A percentile compares a stretch with the other conserved stretches of the same genome.
These are phyloP conservation scores for Acanthosepion lycidas DNA, from an alignment of 2,888 invertebrate genomes.

Conservation along the genomic window DNA sequence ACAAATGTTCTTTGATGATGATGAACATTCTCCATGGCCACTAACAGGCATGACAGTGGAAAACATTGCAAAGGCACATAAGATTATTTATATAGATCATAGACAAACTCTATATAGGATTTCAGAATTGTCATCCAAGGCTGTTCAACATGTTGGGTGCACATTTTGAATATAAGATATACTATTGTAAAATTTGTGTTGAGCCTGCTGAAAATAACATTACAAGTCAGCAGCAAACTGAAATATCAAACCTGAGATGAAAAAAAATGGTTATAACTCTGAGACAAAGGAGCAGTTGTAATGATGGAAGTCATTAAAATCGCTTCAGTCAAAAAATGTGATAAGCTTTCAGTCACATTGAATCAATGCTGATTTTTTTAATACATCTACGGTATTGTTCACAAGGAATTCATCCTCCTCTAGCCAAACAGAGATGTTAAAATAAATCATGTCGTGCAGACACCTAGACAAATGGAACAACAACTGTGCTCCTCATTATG, in stretches of 20 bases:
- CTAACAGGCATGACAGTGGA: too few species aligned
- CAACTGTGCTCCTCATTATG: background rate
- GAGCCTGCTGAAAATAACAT: background rate
- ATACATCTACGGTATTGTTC: background rate
- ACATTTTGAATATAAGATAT: background rate
- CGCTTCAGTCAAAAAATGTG: too few species aligned
- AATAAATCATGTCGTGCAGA: background rate
- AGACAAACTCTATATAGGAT: too few species aligned
- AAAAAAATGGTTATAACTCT: background rate
- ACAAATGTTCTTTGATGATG: too few species aligned
- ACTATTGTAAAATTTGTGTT: background rate
- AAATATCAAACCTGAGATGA: background rate
- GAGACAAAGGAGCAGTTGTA: background rate
- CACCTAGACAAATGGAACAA: background rate
- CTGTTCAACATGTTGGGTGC: background rate
- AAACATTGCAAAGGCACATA: too few species aligned
- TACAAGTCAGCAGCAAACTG: background rate
- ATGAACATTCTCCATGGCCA: too few species aligned
- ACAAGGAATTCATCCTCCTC: background rate
- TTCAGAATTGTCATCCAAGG: background rate
- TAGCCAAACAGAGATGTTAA: background rate
- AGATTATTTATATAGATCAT: too few species aligned
- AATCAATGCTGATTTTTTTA: too few species aligned
- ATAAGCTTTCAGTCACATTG: too few species aligned
- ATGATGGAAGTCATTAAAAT: too few species aligned